Percentiles rank a stretch among this genome's conserved stretches.
Evolutionary conservation across 2,113 vertebrate genomes (phyloP).

Genomic region (Anguilla japonica): DNA sequence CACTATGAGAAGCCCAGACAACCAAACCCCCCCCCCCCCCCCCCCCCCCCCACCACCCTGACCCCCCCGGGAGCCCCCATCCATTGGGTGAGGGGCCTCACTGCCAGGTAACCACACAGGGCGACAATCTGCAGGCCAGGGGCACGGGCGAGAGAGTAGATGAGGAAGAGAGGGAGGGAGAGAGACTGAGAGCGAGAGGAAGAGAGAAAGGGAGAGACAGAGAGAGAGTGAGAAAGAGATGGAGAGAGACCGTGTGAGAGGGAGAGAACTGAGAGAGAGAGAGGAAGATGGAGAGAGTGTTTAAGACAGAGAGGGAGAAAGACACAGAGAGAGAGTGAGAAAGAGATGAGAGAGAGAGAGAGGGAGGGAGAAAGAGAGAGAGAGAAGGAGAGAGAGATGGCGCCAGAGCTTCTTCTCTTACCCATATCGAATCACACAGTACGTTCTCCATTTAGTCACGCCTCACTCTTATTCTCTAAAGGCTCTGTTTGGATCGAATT

Average conservation of each 20-base stretch:
- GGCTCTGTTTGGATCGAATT: not conserved
- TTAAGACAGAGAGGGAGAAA: too few species aligned
- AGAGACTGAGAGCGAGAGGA: too few species aligned
- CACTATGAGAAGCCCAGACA: constrained; percentile 22
- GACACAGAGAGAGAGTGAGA: too few species aligned
- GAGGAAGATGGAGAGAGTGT: not conserved
- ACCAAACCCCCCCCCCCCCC: not conserved
- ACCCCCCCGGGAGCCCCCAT: not conserved
- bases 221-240: too few species aligned
- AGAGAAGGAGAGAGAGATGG: not conserved
- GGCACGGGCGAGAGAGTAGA: not conserved
- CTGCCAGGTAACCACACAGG: constrained; percentile 35
- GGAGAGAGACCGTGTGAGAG: too few species aligned
- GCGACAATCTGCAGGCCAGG: not conserved
- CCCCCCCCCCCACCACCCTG: not conserved
- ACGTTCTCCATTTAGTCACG: not conserved
- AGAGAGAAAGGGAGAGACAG: not conserved
- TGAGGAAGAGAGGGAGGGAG: not conserved
- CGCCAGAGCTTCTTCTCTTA: constrained; percentile 11
- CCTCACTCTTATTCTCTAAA: not conserved
- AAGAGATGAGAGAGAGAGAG: too few species aligned
- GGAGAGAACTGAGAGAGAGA: not conserved
- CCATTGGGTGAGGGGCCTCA: not conserved
- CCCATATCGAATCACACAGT: not conserved
- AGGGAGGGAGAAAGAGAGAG: too few species aligned